These are phyloP conservation scores for Metaphire vulgaris DNA, from an alignment of 1,140 invertebrate species.

Conservation along the genomic window DNA sequence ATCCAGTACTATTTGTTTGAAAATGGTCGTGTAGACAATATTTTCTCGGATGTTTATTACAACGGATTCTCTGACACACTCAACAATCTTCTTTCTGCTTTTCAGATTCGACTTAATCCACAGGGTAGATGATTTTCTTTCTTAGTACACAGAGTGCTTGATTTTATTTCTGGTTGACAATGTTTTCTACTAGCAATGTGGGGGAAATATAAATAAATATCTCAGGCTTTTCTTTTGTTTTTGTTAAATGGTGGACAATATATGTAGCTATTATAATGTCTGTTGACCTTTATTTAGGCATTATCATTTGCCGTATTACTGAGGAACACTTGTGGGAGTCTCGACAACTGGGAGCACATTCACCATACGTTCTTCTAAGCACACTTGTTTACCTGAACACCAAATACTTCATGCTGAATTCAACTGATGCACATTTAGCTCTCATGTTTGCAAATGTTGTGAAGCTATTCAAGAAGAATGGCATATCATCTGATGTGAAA, in stretches of 20 bases:
- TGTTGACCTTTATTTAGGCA: too few species aligned
- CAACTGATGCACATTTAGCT: slow-evolving; percentile 16
- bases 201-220: too few species aligned
- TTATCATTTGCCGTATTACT: slow-evolving; percentile 26
- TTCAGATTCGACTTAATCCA: slow-evolving; percentile 10
- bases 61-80: slow-evolving; percentile 15
- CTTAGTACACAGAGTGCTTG: too few species aligned
- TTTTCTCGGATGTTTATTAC: slow-evolving; percentile 22
- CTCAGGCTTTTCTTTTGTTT: too few species aligned
- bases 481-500: slow-evolving; percentile 5
- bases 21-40: slow-evolving; percentile 23
- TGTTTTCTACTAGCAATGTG: too few species aligned
- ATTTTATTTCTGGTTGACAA: too few species aligned
- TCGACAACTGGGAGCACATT: slow-evolving; percentile 18
- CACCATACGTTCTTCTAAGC: slow-evolving; percentile 22
- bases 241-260: too few species aligned
- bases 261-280: too few species aligned
- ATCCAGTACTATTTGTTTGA: slow-evolving; percentile 24
- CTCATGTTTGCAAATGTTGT: slow-evolving; percentile 22
- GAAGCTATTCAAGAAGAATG: slow-evolving; percentile 18
- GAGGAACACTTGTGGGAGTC: slow-evolving; percentile 30
- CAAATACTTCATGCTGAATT: slow-evolving; percentile 24
- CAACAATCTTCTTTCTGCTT: slow-evolving; percentile 19
- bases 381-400: slow-evolving; percentile 29
- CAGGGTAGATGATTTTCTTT: too few species aligned